Percentiles rank a stretch among this genome's conserved stretches.
These are phyloP conservation scores for Brachypodius melanocephalos DNA, from an alignment of 2,113 vertebrate species.

Conservation along the genomic window DNA sequence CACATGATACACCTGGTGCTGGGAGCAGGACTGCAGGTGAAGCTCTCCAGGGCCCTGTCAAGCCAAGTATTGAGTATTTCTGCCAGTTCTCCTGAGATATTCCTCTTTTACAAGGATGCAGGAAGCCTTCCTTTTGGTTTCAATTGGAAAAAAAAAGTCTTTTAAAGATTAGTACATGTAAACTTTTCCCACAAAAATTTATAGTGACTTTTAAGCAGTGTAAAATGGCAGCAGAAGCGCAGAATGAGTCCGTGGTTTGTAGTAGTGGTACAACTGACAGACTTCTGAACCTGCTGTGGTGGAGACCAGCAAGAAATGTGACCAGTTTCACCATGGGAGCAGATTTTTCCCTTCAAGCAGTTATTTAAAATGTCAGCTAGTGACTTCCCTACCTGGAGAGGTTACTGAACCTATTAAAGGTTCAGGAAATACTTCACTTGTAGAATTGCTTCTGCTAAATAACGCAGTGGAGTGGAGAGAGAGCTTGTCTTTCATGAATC, in stretches of 20 bases:
- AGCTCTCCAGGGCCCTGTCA: neutral
- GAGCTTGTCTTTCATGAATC: neutral
- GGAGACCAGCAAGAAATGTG: neutral
- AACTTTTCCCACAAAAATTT: neutral
- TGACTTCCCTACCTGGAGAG: neutral
- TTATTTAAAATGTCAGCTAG: neutral
- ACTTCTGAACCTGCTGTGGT: neutral
- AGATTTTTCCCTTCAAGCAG: neutral
- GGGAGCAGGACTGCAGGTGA: neutral
- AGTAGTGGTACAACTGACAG: neutral
- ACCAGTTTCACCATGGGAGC: neutral
- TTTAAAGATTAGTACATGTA: neutral
- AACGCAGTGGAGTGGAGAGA: neutral
- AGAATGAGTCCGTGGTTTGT: neutral
- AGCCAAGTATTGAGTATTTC: neutral
- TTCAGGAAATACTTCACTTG: neutral
- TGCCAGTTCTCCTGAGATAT: neutral
- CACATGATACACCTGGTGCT: rapidly evolving
- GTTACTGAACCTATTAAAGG: neutral
- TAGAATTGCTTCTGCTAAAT: neutral
- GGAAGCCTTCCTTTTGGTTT: neutral
- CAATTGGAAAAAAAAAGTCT: neutral
- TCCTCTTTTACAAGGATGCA: neutral
- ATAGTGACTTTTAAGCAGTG: neutral
- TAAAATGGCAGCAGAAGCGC: neutral